A percentile compares a stretch with the other conserved stretches of the same genome.
phyloP scores from a whole-genome alignment of 2,113 vertebrate species.

The Barbus barbus region DNA sequence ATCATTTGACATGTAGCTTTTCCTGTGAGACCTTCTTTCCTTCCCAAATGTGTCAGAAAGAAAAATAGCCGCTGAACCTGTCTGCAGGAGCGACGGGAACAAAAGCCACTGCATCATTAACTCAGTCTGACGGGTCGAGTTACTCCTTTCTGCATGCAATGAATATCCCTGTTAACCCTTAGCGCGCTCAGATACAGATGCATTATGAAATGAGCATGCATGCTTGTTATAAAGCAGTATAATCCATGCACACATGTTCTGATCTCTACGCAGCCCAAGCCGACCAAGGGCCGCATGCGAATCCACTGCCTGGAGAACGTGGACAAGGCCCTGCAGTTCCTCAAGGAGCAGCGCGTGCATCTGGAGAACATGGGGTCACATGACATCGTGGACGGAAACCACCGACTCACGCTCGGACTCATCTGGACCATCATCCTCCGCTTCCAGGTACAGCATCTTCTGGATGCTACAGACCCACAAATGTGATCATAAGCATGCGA shows the following conservation, averaged over 20 bases:
- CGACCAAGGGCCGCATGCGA: conserved; percentile 94
- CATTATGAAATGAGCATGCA: background rate
- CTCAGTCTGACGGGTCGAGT: background rate
- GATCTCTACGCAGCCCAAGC: conserved; percentile 81
- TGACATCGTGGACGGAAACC: conserved; percentile 97
- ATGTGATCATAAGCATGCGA: background rate
- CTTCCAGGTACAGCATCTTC: conserved; percentile 82
- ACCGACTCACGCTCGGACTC: conserved; percentile 91
- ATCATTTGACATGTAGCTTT: conserved; percentile 23
- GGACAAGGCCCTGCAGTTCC: conserved; percentile 96
- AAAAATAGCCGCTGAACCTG: background rate
- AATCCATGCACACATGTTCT: background rate
- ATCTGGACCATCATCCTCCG: conserved; percentile 98
- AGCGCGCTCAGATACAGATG: background rate
- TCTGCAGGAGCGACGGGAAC: conserved; percentile 15
- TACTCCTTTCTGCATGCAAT: background rate
- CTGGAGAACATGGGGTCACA: conserved; percentile 98
- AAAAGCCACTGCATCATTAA: conserved; percentile 5
- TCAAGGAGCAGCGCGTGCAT: conserved; percentile 95
- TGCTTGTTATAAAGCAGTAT: background rate
- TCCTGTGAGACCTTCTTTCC: conserved; percentile 41
- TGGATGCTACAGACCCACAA: background rate
- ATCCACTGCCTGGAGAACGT: conserved; percentile 98
- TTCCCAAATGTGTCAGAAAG: conserved; percentile 33
- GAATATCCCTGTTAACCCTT: background rate